Conservation (phyloP, 2,113 vertebrate genomes). For the Mormoops blainvillei region DNA sequence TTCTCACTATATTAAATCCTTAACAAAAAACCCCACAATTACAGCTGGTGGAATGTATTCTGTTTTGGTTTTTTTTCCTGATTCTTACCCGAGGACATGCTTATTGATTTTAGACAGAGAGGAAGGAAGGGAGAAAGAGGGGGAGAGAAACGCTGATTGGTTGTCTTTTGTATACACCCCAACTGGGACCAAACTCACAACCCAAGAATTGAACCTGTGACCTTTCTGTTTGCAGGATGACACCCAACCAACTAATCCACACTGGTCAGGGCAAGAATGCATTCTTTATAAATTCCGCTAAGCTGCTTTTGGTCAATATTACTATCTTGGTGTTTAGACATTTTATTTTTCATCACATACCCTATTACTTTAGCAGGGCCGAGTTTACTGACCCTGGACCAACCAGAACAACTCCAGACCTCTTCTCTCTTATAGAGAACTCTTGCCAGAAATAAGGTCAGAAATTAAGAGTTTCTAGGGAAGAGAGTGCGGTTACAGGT, state of each 20-base stretch:
- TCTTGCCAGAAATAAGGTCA: neutral
- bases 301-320: neutral
- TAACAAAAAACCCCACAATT: neutral
- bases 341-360: neutral
- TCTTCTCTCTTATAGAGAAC: neutral
- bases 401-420: neutral
- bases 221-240: no score
- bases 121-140: neutral
- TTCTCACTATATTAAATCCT: conserved; percentile 11
- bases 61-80: neutral
- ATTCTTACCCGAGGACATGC: no score
- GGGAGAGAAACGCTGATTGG: neutral
- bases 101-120: no score
- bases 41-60: neutral
- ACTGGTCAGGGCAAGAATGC: neutral
- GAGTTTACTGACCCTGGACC: neutral
- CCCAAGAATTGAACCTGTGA: neutral
- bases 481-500: neutral
- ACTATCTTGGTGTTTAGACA: neutral
- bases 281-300: neutral
- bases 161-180: no score
- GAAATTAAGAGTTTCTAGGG: neutral
- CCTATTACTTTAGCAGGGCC: neutral
- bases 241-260: neutral
- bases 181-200: no score